Evolutionary conservation across 2,888 invertebrate genomes (phyloP).

Genomic region (Harpalus rufipes): DNA sequence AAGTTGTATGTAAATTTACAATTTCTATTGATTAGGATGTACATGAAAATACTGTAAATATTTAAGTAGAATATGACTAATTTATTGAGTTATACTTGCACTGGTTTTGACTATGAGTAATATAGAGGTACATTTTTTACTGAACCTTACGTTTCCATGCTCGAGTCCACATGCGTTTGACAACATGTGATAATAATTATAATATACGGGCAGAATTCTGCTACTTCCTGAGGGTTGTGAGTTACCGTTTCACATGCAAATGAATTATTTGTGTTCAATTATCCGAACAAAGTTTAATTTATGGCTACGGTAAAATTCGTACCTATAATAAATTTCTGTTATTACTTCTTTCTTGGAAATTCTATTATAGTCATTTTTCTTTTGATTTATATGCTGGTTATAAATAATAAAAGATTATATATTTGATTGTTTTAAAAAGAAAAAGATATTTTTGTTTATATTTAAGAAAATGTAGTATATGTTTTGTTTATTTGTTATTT

Average conservation of each 20-base stretch:
- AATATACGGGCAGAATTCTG: slow-evolving; percentile 40
- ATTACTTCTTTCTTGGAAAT: not conserved
- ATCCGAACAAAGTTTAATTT: slow-evolving; percentile 38
- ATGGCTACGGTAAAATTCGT: slow-evolving; percentile 16
- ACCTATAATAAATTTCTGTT: slow-evolving; percentile 21
- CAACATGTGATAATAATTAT: slow-evolving; percentile 58
- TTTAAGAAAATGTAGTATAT: no score
- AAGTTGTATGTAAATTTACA: not conserved
- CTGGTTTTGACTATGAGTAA: slow-evolving; percentile 41
- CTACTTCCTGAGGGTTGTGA: slow-evolving; percentile 49
- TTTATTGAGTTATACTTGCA: slow-evolving; percentile 17
- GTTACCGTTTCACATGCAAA: slow-evolving; percentile 49
- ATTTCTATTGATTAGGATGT: not conserved
- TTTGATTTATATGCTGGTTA: not conserved
- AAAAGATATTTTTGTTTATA: no score
- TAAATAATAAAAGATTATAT: no score
- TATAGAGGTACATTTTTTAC: slow-evolving; percentile 35
- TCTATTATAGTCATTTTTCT: not conserved
- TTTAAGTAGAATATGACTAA: slow-evolving; percentile 23
- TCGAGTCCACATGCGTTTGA: slow-evolving; percentile 52
- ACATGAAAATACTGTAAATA: not conserved
- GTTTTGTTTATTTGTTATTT: not conserved
- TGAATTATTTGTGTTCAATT: slow-evolving; percentile 45
- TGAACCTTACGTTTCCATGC: slow-evolving; percentile 40
- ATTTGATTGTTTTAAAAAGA: no score